Conservation (phyloP, 2,113 vertebrate genomes). For the Catagonus wagneri region DNA sequence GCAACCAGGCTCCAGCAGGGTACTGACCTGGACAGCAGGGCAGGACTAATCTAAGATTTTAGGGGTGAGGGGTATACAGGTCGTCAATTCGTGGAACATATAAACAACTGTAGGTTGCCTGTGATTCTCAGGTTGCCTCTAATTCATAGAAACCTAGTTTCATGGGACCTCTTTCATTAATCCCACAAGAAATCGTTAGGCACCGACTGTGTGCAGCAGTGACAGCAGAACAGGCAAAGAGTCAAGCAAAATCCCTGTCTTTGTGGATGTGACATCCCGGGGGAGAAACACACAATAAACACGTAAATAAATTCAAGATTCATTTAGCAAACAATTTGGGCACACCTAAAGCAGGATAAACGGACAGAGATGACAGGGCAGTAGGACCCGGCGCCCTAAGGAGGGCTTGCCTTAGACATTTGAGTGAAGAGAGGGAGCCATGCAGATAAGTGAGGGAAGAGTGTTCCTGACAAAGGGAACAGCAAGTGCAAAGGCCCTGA, state of each 20-base stretch:
- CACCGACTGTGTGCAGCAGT: background rate
- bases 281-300: background rate
- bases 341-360: background rate
- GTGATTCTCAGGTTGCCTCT: constrained; percentile 12
- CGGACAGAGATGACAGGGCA: background rate
- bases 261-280: background rate
- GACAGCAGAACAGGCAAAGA: background rate
- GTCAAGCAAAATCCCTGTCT: background rate
- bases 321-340: too few relatives aligned
- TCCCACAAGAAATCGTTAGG: background rate
- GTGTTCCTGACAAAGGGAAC: background rate
- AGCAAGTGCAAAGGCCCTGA: background rate
- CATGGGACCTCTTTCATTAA: background rate
- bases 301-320: background rate
- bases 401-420: background rate
- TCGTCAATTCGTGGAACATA: background rate
- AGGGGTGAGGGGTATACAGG: background rate
- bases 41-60: background rate
- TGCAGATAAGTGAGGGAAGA: background rate
- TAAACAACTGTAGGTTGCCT: background rate
- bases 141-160: background rate
- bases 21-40: background rate
- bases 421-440: background rate
- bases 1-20: background rate
- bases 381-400: background rate